Percentiles rank a stretch among this genome's conserved stretches.
These are phyloP conservation scores for Bubo blakistoni DNA, from an alignment of 2,113 vertebrate genomes.

Conservation along the genomic window DNA sequence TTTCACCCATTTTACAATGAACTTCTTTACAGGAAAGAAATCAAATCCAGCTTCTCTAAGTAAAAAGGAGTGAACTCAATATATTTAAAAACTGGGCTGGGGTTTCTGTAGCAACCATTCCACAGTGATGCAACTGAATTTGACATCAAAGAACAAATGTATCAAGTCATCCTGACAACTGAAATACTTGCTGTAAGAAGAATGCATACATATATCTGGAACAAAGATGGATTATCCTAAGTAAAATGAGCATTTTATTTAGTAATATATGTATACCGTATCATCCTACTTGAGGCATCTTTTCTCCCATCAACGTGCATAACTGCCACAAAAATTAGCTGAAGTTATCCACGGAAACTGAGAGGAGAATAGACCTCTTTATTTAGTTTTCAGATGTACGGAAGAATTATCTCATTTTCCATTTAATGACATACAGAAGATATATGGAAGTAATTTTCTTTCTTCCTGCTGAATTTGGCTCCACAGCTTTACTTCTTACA, in stretches of 20 bases:
- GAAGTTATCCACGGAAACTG: constrained; percentile 7
- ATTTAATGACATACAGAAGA: constrained; percentile 62
- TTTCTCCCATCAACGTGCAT: neutral
- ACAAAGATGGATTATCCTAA: neutral
- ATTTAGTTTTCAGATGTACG: constrained; percentile 44
- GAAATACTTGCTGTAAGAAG: constrained; percentile 14
- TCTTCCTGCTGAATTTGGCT: constrained; percentile 63
- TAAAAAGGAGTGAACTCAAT: constrained; percentile 24
- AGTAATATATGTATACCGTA: neutral
- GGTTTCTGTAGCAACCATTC: constrained; percentile 52
- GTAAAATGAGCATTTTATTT: constrained; percentile 12
- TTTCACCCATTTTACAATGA: constrained; percentile 26
- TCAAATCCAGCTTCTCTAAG: neutral
- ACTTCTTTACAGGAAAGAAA: constrained; percentile 37
- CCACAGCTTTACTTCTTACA: constrained; percentile 22
- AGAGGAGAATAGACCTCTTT: constrained; percentile 26
- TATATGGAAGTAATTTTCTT: constrained; percentile 65
- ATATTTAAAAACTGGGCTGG: constrained; percentile 1
- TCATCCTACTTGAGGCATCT: constrained; percentile 51
- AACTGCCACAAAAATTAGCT: constrained; percentile 53
- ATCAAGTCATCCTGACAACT: constrained; percentile 30
- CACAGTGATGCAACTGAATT: constrained; percentile 24
- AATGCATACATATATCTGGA: constrained; percentile 5
- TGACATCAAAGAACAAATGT: constrained; percentile 52
- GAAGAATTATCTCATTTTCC: constrained; percentile 66